Percentiles rank a stretch among this genome's conserved stretches.
phyloP scores from a whole-genome alignment of 2,113 vertebrate species.

The Columba janthina region DNA sequence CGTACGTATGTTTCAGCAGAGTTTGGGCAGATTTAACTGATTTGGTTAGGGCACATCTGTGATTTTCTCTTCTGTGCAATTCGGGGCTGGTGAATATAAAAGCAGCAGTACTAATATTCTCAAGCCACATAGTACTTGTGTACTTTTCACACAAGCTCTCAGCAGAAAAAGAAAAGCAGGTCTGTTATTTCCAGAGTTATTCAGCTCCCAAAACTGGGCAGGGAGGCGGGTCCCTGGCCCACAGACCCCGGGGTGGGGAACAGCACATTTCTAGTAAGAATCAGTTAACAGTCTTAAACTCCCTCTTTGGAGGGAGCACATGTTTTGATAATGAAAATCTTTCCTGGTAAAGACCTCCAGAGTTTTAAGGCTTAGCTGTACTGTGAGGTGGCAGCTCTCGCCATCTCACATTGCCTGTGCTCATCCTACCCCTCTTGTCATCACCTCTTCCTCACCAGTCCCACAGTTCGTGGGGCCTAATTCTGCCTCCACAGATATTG shows the following conservation, averaged over 20 bases:
- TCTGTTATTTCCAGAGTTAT: slow-evolving; percentile 27
- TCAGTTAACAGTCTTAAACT: not conserved
- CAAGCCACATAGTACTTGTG: not conserved
- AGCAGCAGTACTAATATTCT: not conserved
- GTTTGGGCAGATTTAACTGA: not conserved
- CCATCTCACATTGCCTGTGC: not conserved
- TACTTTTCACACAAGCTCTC: not conserved
- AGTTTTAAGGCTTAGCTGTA: not conserved
- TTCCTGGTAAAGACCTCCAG: not conserved
- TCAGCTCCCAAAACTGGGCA: not conserved
- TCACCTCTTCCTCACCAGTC: accelerated
- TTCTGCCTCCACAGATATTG: not conserved
- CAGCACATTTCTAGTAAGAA: not conserved
- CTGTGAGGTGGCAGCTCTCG: not conserved
- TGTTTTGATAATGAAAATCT: not conserved
- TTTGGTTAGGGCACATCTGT: not conserved
- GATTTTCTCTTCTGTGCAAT: slow-evolving; percentile 30
- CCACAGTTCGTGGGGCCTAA: not conserved
- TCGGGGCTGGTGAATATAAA: not conserved
- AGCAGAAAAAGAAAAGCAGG: not conserved
- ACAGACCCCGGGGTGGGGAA: not conserved
- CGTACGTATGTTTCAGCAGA: not conserved
- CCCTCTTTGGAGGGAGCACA: not conserved
- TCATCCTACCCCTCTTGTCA: not conserved
- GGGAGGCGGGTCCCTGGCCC: not conserved